phyloP scores from a whole-genome alignment of 2,797 vertebrate species.

The Bradypodion pumilum region DNA sequence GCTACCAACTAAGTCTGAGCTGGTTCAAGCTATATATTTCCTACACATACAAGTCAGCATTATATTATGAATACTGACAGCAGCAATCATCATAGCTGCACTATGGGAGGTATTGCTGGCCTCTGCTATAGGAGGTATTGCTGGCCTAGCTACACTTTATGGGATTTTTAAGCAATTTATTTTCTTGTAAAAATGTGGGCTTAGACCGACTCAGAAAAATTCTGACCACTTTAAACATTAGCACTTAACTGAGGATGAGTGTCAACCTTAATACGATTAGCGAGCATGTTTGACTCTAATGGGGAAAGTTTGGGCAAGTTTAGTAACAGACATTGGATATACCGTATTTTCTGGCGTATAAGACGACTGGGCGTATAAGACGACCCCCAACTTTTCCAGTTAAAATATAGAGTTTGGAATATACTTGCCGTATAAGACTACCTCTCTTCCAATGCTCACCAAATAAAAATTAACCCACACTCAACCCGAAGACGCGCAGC shows the following conservation, averaged over 20 bases:
- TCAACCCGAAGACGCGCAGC: no score
- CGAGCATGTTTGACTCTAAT: background rate
- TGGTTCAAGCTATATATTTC: background rate
- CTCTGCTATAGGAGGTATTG: background rate
- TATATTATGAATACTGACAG: background rate
- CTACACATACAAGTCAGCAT: background rate
- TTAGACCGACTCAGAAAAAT: background rate
- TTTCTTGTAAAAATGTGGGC: background rate
- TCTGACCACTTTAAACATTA: background rate
- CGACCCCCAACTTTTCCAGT: no score
- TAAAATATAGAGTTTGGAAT: no score
- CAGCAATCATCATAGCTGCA: background rate
- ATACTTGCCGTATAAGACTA: no score
- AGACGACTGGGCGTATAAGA: no score
- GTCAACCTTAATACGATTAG: background rate
- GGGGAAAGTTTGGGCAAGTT: background rate
- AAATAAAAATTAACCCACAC: no score
- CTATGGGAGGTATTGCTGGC: background rate
- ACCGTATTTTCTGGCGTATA: no score
- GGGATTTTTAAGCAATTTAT: background rate
- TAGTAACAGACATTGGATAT: constrained; percentile 18
- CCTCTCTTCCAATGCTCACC: no score
- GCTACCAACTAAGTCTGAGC: background rate
- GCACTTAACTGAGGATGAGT: background rate
- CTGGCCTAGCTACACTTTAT: background rate